Evolutionary conservation across 53 echinoderm and acorn worm genomes (phyloP).

Genomic region (Echinarachnius parma): DNA sequence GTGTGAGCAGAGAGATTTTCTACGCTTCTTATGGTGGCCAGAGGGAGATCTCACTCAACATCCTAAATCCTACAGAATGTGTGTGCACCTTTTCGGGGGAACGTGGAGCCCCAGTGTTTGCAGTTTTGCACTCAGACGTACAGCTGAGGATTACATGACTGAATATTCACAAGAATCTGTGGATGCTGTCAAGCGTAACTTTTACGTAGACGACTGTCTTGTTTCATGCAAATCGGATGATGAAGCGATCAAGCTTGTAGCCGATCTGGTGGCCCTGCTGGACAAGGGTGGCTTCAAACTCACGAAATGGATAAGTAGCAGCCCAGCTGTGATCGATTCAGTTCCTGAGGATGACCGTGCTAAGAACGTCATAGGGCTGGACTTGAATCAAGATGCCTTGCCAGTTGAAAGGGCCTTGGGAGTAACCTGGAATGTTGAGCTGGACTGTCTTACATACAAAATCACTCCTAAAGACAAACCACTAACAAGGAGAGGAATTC

Average conservation of each 20-base stretch:
- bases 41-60: slow-evolving; percentile 12
- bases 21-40: slow-evolving; percentile 66
- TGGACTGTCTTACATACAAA: slow-evolving; percentile 33
- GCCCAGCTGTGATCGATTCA: slow-evolving; percentile 21
- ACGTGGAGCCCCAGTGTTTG: slow-evolving; percentile 52
- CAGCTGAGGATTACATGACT: slow-evolving; percentile 15
- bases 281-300: slow-evolving; percentile 42
- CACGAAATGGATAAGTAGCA: slow-evolving; percentile 53
- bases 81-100: slow-evolving; percentile 69
- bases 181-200: slow-evolving; percentile 19
- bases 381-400: slow-evolving; percentile 45
- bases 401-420: slow-evolving; percentile 52
- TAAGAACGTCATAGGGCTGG: slow-evolving; percentile 45
- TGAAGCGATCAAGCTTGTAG: slow-evolving; percentile 20
- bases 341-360: slow-evolving; percentile 52
- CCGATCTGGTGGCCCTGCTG: slow-evolving; percentile 26
- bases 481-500: slow-evolving; percentile 37
- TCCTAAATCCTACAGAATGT: slow-evolving; percentile 57
- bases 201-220: slow-evolving; percentile 58
- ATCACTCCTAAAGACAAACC: slow-evolving; percentile 22
- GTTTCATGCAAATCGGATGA: slow-evolving; percentile 22
- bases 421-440: slow-evolving; percentile 56
- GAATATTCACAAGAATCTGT: slow-evolving; percentile 11
- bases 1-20: slow-evolving; percentile 36
- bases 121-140: slow-evolving; percentile 46